Evolutionary conservation across 2,888 invertebrate genomes (phyloP), one percentile per base, ranked within the genome.

Genomic region (Miltochrista miniata): DNA sequence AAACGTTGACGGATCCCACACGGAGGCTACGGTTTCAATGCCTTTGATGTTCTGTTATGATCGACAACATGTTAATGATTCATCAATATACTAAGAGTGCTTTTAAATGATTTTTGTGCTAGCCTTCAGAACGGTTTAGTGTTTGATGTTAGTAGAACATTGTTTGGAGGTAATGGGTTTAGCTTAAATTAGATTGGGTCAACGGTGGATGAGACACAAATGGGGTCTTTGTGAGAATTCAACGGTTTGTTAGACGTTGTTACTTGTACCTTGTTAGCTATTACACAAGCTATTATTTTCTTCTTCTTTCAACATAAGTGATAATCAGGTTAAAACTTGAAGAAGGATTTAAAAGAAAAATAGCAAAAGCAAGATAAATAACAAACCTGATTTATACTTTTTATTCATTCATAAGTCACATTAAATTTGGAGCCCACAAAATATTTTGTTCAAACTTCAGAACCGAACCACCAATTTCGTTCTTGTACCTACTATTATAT

Each of bases 1-100:
- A 85, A 85, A 80, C 69, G 72, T 76, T 83, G 85, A 83, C 83
- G 79, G 76, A 76, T 68, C 81, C 77, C 79, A 77, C 80, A 73
- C 79, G 70, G 78, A 61, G 63, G 67, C 56, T 67, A 66, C 68
- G 65, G 60, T 63, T 64, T 64, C 64, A 58, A 59, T 63, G 64
- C 62, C 75, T 76, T 76, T 76, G 77, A 77, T 73, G 74, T 72
- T 67, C 50, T 66, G 64, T 71, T 70, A 67, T 68, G 68, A 68
- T 68, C 70, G 57, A 61, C 59, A 57, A 70, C 59, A 53, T 68
- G 61, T 71, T 69, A 75, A 78, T 76, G 79, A 78, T 70, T 78
- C 79, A 76, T 74, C 73, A 75, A 70, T 68, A 68, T 67, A 64
- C 51, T 66, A 56, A 54, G 51, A 61, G 61, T 61, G 61, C 56